These are phyloP conservation scores for Hemicrepidius hirtus DNA, from an alignment of 2,888 invertebrate genomes.

Conservation along the genomic window DNA sequence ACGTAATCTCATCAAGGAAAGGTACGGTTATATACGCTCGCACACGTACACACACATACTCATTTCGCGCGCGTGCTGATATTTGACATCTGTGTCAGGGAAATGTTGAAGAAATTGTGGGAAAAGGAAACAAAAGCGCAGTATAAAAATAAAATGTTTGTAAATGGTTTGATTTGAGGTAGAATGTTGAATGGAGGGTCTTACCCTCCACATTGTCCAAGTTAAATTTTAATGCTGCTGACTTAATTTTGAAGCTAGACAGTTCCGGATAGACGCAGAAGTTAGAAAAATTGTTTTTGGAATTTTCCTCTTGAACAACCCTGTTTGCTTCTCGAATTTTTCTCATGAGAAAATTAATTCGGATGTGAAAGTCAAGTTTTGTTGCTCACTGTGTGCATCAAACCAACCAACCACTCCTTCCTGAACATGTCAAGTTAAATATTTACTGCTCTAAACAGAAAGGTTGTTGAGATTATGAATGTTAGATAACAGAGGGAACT, in stretches of 20 bases:
- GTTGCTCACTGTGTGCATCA: constrained; percentile 6
- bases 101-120: not conserved
- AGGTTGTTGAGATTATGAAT: constrained; percentile 2
- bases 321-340: no score
- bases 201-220: no score
- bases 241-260: no score
- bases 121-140: no score
- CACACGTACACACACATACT: not conserved
- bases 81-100: not conserved
- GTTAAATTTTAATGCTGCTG: no score
- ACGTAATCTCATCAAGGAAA: constrained; percentile 6
- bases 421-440: constrained; percentile 2
- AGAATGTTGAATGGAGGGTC: no score
- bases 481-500: constrained; percentile 14
- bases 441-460: not conserved
- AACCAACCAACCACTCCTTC: constrained; percentile 2
- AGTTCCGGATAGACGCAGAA: no score
- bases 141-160: no score
- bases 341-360: not conserved
- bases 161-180: no score
- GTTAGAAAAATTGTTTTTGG: no score
- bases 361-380: not conserved
- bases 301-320: no score
- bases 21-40: not conserved
- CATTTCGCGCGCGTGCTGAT: not conserved